Percentiles rank a stretch among this genome's conserved stretches.
Evolutionary conservation across 2,888 invertebrate species (phyloP).

Genomic region (Scaptomyza tumidula): DNA sequence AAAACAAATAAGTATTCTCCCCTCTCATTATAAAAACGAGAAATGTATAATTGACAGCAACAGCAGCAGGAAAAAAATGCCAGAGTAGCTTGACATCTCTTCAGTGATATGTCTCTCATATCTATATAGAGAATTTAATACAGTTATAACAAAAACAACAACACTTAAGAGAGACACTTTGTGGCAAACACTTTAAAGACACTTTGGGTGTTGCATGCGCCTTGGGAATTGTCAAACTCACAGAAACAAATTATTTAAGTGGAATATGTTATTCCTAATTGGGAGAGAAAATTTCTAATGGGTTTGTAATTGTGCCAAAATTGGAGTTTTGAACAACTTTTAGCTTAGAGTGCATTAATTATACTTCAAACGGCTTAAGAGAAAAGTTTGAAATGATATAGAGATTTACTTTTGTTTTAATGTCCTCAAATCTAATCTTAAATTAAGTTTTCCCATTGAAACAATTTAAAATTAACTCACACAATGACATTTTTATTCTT

Average conservation of each 20-base stretch:
- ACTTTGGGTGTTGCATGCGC: slow-evolving; percentile 27
- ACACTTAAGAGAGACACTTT: slow-evolving; percentile 47
- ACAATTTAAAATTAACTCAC: background rate
- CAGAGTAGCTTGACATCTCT: slow-evolving; percentile 28
- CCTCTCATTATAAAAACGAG: background rate
- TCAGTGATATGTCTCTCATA: slow-evolving; percentile 48
- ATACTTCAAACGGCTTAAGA: slow-evolving; percentile 1
- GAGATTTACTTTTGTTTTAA: too few relatives aligned
- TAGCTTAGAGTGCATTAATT: slow-evolving; percentile 12
- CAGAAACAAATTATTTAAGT: slow-evolving; percentile 20
- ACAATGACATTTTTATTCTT: background rate
- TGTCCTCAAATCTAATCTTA: too few relatives aligned
- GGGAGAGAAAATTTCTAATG: slow-evolving; percentile 13
- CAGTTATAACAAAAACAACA: slow-evolving; percentile 35
- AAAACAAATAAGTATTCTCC: slow-evolving; percentile 5
- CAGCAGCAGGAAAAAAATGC: slow-evolving; percentile 33
- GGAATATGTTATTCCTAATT: slow-evolving; percentile 22
- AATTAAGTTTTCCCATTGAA: background rate
- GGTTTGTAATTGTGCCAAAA: slow-evolving; percentile 49
- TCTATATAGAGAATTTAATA: slow-evolving; percentile 33
- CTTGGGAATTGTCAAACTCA: slow-evolving; percentile 50
- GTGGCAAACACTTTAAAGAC: slow-evolving; percentile 19
- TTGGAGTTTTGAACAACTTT: slow-evolving; percentile 45
- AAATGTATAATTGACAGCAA: slow-evolving; percentile 47
- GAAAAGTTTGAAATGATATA: background rate